A percentile compares a stretch with the other conserved stretches of the same genome.
Evolutionary conservation across 2,888 invertebrate species (phyloP).

Genomic region (Antitype chi): DNA sequence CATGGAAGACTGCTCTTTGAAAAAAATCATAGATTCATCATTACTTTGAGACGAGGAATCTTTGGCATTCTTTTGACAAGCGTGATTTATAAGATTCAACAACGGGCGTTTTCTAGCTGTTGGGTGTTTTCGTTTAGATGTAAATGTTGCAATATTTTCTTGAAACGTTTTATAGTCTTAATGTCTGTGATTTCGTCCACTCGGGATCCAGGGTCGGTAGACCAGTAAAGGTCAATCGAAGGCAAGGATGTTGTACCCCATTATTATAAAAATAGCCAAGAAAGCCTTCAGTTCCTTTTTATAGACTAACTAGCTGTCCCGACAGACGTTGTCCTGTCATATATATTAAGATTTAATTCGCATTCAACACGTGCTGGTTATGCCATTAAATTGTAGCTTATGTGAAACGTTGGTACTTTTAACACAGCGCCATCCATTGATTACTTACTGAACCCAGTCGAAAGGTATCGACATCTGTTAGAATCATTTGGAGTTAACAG

Average conservation of each 20-base stretch:
- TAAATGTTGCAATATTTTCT: slow-evolving; percentile 40
- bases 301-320: too few species aligned
- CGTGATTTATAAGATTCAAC: too few species aligned
- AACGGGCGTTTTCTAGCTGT: slow-evolving; percentile 6
- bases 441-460: too few species aligned
- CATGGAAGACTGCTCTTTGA: slow-evolving; percentile 4
- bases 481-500: too few species aligned
- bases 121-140: slow-evolving; percentile 38
- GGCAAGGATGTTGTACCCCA: slow-evolving; percentile 23
- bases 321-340: too few species aligned
- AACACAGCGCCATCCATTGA: too few species aligned
- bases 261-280: slow-evolving; percentile 23
- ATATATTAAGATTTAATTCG: too few species aligned
- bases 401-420: too few species aligned
- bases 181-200: slow-evolving; percentile 17
- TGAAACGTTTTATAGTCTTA: slow-evolving; percentile 43
- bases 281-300: slow-evolving; percentile 23
- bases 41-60: background rate
- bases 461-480: too few species aligned
- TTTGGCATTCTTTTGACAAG: background rate
- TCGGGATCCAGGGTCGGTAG: slow-evolving; percentile 26
- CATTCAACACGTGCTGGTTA: too few species aligned
- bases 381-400: too few species aligned
- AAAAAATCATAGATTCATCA: slow-evolving; percentile 1
- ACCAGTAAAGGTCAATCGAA: slow-evolving; percentile 14